phyloP scores from a whole-genome alignment of 2,113 vertebrate genomes.

The Sebastes schlegelii region DNA sequence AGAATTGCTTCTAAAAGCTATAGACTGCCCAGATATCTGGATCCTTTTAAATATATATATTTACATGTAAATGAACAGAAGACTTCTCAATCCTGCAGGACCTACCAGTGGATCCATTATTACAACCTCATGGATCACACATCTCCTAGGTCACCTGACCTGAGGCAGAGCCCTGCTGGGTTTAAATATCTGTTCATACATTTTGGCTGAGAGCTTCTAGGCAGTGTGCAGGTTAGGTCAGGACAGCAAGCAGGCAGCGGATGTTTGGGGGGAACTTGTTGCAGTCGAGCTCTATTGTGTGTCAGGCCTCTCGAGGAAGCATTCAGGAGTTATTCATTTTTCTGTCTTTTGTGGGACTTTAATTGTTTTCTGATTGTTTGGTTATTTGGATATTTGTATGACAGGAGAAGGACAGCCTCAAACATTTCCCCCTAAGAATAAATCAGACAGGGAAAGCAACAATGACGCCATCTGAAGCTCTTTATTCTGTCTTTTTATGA shows the following conservation, averaged over 20 bases:
- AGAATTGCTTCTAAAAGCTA: background rate
- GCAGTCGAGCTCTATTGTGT: background rate
- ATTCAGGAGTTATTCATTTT: background rate
- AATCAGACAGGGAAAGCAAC: background rate
- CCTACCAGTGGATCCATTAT: background rate
- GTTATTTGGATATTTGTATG: constrained; percentile 4
- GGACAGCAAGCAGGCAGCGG: background rate
- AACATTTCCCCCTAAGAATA: background rate
- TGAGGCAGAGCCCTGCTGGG: background rate
- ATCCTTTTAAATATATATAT: too few relatives aligned
- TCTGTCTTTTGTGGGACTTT: background rate
- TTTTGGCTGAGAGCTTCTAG: background rate
- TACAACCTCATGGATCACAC: background rate
- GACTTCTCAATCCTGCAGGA: background rate
- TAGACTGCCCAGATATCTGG: background rate
- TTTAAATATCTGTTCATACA: background rate
- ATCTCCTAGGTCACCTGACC: background rate
- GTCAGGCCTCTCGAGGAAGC: background rate
- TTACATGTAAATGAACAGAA: too few relatives aligned
- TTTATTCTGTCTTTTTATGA: constrained; percentile 16
- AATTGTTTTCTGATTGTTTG: background rate
- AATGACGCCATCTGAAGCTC: background rate
- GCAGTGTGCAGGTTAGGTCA: background rate
- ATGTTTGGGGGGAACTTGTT: background rate
- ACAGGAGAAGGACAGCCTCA: background rate